Percentiles rank a stretch among this genome's conserved stretches.
Evolutionary conservation across 2,888 invertebrate genomes (phyloP).

Genomic region (Neelides folsomi): DNA sequence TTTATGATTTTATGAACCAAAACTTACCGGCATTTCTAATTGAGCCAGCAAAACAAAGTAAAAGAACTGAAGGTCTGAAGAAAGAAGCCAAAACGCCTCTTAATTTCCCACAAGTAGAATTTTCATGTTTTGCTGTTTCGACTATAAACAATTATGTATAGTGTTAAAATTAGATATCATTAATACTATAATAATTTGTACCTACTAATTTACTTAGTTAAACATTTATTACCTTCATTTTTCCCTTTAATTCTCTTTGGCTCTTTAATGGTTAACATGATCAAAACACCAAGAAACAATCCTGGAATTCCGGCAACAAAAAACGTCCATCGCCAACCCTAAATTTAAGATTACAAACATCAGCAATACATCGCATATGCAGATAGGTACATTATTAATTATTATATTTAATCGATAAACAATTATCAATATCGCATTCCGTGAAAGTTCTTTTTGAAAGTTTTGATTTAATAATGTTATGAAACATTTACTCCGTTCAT

Average conservation of each 20-base stretch:
- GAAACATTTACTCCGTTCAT: too few species aligned
- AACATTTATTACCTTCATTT: slow-evolving; percentile 2
- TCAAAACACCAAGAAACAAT: slow-evolving; percentile 35
- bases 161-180: neutral
- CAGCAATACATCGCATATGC: too few species aligned
- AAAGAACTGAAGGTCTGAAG: slow-evolving; percentile 35
- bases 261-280: slow-evolving; percentile 37
- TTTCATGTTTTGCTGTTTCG: neutral
- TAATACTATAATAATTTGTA: neutral
- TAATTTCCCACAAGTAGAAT: slow-evolving; percentile 8
- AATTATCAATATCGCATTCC: too few species aligned
- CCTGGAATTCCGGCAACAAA: slow-evolving; percentile 39
- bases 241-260: slow-evolving; percentile 29
- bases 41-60: slow-evolving; percentile 38
- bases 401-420: too few species aligned
- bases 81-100: slow-evolving; percentile 29
- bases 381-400: too few species aligned
- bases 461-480: too few species aligned
- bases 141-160: neutral
- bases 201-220: neutral
- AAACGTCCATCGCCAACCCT: slow-evolving; percentile 40
- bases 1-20: neutral
- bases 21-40: slow-evolving; percentile 37
- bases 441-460: too few species aligned
- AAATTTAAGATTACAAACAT: too few species aligned